Percentiles rank a stretch among this genome's conserved stretches.
These are phyloP conservation scores for Acestrorhynchus altus DNA, from an alignment of 2,797 vertebrate genomes.

Conservation along the genomic window DNA sequence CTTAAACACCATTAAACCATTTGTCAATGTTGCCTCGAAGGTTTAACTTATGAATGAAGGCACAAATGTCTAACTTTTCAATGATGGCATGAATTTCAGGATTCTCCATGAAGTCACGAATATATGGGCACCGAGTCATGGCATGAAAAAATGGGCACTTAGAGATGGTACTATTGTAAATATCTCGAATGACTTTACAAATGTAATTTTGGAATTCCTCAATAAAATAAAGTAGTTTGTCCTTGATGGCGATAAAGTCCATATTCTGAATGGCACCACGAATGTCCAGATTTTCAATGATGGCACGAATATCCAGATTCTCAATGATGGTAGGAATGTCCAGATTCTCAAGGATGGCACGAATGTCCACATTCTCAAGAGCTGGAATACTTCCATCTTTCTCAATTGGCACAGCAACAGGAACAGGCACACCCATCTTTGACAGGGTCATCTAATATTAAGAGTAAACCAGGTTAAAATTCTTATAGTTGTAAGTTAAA, in stretches of 20 bases:
- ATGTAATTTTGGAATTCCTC: neutral
- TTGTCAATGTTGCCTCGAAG: slow-evolving; percentile 14
- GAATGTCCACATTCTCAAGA: slow-evolving; percentile 10
- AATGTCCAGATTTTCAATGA: no score
- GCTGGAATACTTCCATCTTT: slow-evolving; percentile 45
- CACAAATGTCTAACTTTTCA: neutral
- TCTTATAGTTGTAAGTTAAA: neutral
- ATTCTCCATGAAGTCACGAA: no score
- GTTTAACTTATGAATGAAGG: neutral
- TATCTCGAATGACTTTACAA: neutral
- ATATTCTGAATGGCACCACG: slow-evolving; percentile 8
- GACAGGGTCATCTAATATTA: slow-evolving; percentile 67
- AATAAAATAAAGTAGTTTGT: neutral
- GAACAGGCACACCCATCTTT: slow-evolving; percentile 63
- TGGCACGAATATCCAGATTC: neutral
- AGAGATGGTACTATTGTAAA: neutral
- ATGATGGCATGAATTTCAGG: neutral
- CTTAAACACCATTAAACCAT: no score
- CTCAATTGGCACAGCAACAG: slow-evolving; percentile 67
- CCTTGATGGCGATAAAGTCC: neutral
- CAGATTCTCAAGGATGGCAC: neutral
- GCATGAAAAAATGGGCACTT: neutral
- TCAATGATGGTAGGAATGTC: no score
- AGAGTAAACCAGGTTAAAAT: slow-evolving; percentile 4
- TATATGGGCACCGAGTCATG: neutral